These are phyloP conservation scores for Gobiocypris rarus DNA, from an alignment of 2,113 vertebrate species.

Conservation along the genomic window DNA sequence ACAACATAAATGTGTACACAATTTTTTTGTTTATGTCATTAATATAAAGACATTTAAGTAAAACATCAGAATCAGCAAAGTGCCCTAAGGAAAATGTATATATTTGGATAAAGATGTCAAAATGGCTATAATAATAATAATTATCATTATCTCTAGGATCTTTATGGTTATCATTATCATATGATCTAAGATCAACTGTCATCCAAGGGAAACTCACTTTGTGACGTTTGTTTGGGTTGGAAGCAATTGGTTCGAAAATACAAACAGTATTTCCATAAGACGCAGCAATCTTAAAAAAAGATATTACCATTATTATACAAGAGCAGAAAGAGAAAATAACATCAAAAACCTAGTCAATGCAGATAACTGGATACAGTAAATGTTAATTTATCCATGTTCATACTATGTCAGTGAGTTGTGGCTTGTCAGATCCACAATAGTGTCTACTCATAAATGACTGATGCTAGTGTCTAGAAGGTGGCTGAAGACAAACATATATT, in stretches of 20 bases:
- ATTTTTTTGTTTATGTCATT: too few relatives aligned
- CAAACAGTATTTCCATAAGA: constrained; percentile 98
- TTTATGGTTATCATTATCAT: background rate
- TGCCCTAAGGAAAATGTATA: background rate
- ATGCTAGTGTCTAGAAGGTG: background rate
- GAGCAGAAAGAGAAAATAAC: background rate
- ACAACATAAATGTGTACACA: too few relatives aligned
- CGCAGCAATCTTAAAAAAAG: constrained; percentile 85
- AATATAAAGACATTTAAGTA: background rate
- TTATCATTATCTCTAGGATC: background rate
- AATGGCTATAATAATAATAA: background rate
- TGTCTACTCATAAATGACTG: background rate
- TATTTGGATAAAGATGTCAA: background rate
- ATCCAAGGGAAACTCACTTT: constrained; percentile 78
- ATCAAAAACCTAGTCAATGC: background rate
- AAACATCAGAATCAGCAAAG: background rate
- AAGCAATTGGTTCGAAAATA: constrained; percentile 93
- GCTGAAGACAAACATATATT: background rate
- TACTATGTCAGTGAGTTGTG: background rate
- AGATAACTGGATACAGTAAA: background rate
- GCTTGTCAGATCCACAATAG: background rate
- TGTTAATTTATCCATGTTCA: background rate
- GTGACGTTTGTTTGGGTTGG: constrained; percentile 95
- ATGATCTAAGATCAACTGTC: background rate
- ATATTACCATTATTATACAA: background rate